Evolutionary conservation across 2,113 vertebrate species (phyloP).

Genomic region (Chlorodrepanis virens): DNA sequence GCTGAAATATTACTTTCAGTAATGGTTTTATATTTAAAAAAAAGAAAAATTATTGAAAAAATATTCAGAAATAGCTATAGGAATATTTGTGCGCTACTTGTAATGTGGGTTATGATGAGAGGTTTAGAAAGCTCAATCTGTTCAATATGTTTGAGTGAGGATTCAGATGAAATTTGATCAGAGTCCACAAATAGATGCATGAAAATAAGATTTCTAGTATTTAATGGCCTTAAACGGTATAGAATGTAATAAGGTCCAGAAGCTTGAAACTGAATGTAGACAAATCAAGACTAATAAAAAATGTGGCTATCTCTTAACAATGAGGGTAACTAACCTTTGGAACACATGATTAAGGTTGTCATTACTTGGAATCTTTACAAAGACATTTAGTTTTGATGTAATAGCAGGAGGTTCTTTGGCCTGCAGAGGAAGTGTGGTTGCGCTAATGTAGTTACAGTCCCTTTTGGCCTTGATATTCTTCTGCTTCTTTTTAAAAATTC

Average conservation of each 20-base stretch:
- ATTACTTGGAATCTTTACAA: conserved; percentile 26
- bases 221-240: neutral
- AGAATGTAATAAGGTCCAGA: neutral
- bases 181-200: neutral
- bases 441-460: neutral
- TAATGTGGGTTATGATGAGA: neutral
- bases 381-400: conserved; percentile 2
- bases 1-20: neutral
- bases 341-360: neutral
- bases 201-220: conserved; percentile 7
- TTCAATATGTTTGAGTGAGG: neutral
- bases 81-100: neutral
- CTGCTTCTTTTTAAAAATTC: neutral
- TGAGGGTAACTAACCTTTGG: neutral
- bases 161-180: conserved; percentile 23
- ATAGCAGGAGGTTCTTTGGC: neutral
- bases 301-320: neutral
- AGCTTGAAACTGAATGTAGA: neutral
- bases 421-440: neutral
- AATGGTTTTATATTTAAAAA: neutral
- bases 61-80: neutral
- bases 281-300: neutral
- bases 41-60: neutral
- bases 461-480: neutral
- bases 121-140: neutral